Evolutionary conservation across 2,888 invertebrate genomes (phyloP), one percentile per base, ranked within the genome.

Genomic region (Hetaerina titia): DNA sequence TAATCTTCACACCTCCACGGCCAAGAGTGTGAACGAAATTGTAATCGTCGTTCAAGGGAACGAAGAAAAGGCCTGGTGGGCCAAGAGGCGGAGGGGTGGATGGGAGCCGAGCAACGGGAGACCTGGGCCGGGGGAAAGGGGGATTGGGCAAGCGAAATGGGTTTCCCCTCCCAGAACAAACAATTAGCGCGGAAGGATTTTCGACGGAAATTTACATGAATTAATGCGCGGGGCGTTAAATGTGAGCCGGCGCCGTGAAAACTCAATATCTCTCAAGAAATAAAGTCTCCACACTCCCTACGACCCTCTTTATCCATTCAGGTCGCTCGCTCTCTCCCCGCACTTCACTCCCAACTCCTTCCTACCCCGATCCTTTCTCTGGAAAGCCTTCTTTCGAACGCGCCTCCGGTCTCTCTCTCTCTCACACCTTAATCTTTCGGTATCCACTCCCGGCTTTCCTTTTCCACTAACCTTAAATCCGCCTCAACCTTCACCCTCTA

Each of bases 181-280:
- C 81, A 81, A 81, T 81, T 81, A 81, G 81, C 81, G 81, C 31
- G 25, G 81, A 31, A 31, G 81, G 81, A 81, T 81, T 81, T 81
- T 81, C 81, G 81, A 81, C 81, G 31, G 81, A 81, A 81, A 81
- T 81, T 81, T 81, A 81, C 81, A 31, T 31, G 81, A 81, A 81
- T 81, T 25, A 81, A 81, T 31, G 31, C 25, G 17, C 69, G 19
- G 81, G 81, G 81, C 25, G 81, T 8, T 69, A 22, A 22, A 22
- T 22, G 69, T 7, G 60, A 31, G 31, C 22, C 81, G 81, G 81
- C 81, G 31, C 81, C 13, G 81, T 81, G 81, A 31, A 81, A 81
- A 31, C 81, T 81, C 25, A 81, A 81, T 81, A 81, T 13, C 81
- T 81, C 81, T 81, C 31, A 13, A 31, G 81, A 31, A 31, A 81